Percentiles rank a stretch among this genome's conserved stretches.
phyloP scores from a whole-genome alignment of 2,113 vertebrate species.

The Laticauda laticaudata region DNA sequence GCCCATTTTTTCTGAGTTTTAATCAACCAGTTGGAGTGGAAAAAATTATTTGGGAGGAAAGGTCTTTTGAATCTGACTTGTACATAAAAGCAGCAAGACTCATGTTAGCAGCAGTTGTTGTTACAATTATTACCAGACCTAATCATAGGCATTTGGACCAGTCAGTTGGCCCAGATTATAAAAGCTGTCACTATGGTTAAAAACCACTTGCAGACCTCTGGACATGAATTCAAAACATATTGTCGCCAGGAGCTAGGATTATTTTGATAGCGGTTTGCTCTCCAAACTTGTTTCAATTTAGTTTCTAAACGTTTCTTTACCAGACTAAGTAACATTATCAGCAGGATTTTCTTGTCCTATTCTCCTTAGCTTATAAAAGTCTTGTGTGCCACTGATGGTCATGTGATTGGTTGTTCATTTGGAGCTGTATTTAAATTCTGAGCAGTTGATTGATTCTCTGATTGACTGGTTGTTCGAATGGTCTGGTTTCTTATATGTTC shows the following conservation, averaged over 20 bases:
- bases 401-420: no score
- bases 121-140: background rate
- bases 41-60: slow-evolving; percentile 1
- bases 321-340: no score
- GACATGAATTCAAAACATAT: background rate
- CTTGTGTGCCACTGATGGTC: no score
- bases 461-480: no score
- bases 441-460: no score
- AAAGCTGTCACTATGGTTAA: background rate
- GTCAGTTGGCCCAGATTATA: background rate
- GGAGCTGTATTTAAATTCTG: no score
- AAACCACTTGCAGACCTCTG: background rate
- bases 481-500: no score
- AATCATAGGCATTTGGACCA: background rate
- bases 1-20: background rate
- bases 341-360: no score
- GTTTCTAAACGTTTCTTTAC: no score
- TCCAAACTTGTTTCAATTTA: no score
- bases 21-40: background rate
- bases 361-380: no score
- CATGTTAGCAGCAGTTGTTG: background rate
- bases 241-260: background rate
- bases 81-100: background rate
- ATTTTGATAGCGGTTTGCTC: no score
- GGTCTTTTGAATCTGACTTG: slow-evolving; percentile 3